phyloP scores from a whole-genome alignment of 2,113 vertebrate species.

The Andinoacara biseriatus region DNA sequence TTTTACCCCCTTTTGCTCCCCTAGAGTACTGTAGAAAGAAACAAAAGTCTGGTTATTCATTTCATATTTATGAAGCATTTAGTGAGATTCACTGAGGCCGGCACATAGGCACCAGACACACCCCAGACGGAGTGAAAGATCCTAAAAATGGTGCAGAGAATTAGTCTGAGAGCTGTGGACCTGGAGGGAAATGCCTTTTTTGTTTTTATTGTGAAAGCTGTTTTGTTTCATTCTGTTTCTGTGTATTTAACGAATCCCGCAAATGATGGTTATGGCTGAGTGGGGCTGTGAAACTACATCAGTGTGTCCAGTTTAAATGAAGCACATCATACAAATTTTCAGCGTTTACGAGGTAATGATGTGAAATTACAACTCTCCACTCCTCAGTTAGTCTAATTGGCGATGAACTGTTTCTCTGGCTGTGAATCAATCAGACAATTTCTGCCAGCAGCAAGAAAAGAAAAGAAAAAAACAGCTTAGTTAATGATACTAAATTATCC shows the following conservation, averaged over 20 bases:
- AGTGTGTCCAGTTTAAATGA: not conserved
- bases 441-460: not conserved
- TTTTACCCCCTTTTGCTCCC: not conserved
- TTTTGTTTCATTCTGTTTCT: not conserved
- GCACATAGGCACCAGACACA: not conserved
- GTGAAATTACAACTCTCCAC: not conserved
- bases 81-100: slow-evolving; percentile 12
- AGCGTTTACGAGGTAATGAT: not conserved
- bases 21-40: not conserved
- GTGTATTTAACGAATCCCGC: not conserved
- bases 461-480: not conserved
- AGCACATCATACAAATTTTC: not conserved
- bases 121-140: slow-evolving; percentile 14
- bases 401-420: not conserved
- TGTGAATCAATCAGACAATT: not conserved
- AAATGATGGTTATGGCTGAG: not conserved
- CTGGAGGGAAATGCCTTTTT: not conserved
- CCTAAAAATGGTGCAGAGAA: not conserved
- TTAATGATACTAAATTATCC: not conserved
- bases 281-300: not conserved
- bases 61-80: slow-evolving; percentile 20
- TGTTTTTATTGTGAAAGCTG: not conserved
- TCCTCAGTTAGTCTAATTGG: not conserved
- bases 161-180: slow-evolving; percentile 10
- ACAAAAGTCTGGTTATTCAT: slow-evolving; percentile 2